phyloP scores from a whole-genome alignment of 2,797 vertebrate species.

The Spheniscus humboldti region DNA sequence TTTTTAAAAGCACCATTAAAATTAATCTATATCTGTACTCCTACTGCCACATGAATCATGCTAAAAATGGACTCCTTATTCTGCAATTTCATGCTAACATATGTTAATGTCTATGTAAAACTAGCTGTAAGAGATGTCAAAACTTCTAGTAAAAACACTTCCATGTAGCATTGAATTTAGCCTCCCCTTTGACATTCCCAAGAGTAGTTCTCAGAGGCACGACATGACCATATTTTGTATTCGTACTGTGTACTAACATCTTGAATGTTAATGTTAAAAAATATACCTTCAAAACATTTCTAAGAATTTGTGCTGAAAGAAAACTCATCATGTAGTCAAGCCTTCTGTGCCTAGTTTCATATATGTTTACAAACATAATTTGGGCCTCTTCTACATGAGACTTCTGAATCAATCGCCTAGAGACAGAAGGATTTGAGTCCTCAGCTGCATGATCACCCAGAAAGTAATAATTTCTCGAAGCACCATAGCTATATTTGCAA shows the following conservation, averaged over 20 bases:
- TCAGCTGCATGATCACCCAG: not conserved
- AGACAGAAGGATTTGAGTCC: not conserved
- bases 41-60: not conserved
- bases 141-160: not conserved
- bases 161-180: not conserved
- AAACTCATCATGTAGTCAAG: not conserved
- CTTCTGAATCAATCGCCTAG: not conserved
- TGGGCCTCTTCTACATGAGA: not conserved
- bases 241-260: not conserved
- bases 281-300: not conserved
- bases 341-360: not conserved
- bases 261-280: not conserved
- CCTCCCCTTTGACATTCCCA: not conserved
- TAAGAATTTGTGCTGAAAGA: not conserved
- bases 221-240: not conserved
- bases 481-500: not conserved
- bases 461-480: not conserved
- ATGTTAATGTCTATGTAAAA: not conserved
- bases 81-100: not conserved
- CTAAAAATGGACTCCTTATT: conserved; percentile 1
- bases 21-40: not conserved
- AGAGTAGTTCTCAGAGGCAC: not conserved
- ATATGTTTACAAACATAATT: not conserved
- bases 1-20: conserved; percentile 52
- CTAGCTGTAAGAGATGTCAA: not conserved